Base-by-base conservation (phyloP, 2,797 vertebrate species). In the Protonibea diacanthus region DNA sequence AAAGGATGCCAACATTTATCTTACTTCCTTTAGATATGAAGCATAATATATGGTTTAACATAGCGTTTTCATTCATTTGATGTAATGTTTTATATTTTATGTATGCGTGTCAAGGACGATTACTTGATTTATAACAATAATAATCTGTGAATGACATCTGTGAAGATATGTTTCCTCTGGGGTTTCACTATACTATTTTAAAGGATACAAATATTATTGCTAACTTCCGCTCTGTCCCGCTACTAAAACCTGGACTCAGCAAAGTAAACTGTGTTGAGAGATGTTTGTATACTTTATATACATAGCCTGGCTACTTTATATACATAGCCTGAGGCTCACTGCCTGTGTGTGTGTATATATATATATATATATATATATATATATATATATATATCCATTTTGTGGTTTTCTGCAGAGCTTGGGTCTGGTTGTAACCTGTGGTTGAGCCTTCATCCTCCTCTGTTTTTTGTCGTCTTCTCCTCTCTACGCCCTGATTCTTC, bases 401-500 rank as follows among this genome's bases (percentile, higher is more conserved):
- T 89, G 86, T 81, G 84, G 77, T 55, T 89, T 91, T 71, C 59
- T 76, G 21, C 65, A 84, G 89, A 82, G 74, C 78, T 76, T 75
- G 79, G 90, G 85, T 78, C 80, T 90, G 92, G 88, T 92, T 90
- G 90, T 93, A 89, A 94, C 93, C 88, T 94, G 93, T 87, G 93
- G 93, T 95, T 82, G 77, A 88, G 87, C 88, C 90, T 90, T 92
- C 78, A 90, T 90, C 85, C 85, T 79, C 61, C 81, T 69, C 71
- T 64, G 20, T 82, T 67, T 65, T 78, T 78, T 79, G 33, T 81
- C 18, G 12, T 88, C 83, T 44, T 86, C 86, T 80, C 71, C 74
- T 80, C 81, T 85, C 85, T 84, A 72, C 69, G 23, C 81, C 83
- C 85, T 94, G 92, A 95, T 95, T 92, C 78, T 94, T 97, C 88